phyloP scores from a whole-genome alignment of 2,797 vertebrate species.

The Acestrorhynchus altus region DNA sequence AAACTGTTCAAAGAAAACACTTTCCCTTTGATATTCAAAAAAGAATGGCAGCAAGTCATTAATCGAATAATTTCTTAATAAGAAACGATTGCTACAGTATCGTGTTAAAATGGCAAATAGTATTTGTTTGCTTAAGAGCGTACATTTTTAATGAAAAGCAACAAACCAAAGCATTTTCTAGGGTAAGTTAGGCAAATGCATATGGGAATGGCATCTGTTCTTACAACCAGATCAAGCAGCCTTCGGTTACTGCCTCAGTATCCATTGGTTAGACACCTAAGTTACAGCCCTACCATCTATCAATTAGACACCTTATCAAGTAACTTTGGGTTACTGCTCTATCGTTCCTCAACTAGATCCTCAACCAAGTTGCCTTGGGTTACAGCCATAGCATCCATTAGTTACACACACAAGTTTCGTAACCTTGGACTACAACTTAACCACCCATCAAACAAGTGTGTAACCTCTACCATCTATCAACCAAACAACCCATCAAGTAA shows the following conservation, averaged over 20 bases:
- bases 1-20: constrained; percentile 86
- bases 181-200: constrained; percentile 75
- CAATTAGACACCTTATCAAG: constrained; percentile 61
- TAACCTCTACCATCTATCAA: constrained; percentile 62
- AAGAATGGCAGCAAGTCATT: constrained; percentile 85
- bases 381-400: too few species aligned
- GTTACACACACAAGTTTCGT: constrained; percentile 68
- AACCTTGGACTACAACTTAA: too few species aligned
- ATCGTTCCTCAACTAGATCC: constrained; percentile 57
- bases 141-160: constrained; percentile 76
- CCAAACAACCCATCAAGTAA: too few species aligned
- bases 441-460: constrained; percentile 60
- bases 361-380: constrained; percentile 66
- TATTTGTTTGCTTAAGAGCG: constrained; percentile 77
- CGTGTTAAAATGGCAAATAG: constrained; percentile 89
- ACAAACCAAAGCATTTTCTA: constrained; percentile 75
- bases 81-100: constrained; percentile 90
- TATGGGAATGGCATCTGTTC: constrained; percentile 73
- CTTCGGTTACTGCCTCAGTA: constrained; percentile 65
- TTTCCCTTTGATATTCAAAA: constrained; percentile 79
- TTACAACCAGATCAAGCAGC: constrained; percentile 63
- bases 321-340: constrained; percentile 70
- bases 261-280: constrained; percentile 64
- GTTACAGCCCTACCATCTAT: constrained; percentile 63
- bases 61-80: constrained; percentile 82